Evolutionary conservation across 2,113 vertebrate genomes (phyloP).

Genomic region (Indri indri): DNA sequence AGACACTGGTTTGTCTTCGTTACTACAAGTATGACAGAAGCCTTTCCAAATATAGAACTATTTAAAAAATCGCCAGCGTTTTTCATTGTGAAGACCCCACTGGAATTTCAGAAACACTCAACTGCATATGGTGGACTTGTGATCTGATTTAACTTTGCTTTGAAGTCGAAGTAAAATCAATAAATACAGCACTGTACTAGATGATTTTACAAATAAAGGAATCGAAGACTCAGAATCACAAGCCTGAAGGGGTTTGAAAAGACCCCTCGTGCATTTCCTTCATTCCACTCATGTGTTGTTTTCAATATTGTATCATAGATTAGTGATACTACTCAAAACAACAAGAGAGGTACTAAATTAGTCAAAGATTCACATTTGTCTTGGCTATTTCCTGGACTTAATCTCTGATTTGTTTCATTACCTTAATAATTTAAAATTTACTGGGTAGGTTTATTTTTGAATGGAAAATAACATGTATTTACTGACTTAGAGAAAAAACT

Average conservation of each 20-base stretch:
- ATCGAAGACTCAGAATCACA: background rate
- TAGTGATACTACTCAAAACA: background rate
- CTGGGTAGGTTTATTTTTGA: background rate
- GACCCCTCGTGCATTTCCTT: background rate
- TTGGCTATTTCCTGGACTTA: background rate
- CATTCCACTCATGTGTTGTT: background rate
- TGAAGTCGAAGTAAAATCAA: background rate
- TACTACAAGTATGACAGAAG: background rate
- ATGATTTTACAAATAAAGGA: background rate
- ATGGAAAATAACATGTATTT: background rate
- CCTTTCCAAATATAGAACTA: constrained; percentile 3
- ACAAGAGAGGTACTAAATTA: background rate
- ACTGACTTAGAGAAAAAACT: background rate
- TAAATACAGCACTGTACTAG: background rate
- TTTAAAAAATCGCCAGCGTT: background rate
- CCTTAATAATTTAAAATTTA: background rate
- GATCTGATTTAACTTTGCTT: constrained; percentile 13
- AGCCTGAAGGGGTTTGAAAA: background rate
- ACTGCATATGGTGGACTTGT: background rate
- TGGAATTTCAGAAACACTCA: background rate
- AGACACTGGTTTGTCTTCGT: constrained; percentile 1
- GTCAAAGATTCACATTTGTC: background rate
- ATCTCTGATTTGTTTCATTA: background rate
- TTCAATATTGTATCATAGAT: background rate
- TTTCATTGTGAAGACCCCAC: background rate